phyloP scores from a whole-genome alignment of 2,113 vertebrate species.

The Eulacestoma nigropectus region DNA sequence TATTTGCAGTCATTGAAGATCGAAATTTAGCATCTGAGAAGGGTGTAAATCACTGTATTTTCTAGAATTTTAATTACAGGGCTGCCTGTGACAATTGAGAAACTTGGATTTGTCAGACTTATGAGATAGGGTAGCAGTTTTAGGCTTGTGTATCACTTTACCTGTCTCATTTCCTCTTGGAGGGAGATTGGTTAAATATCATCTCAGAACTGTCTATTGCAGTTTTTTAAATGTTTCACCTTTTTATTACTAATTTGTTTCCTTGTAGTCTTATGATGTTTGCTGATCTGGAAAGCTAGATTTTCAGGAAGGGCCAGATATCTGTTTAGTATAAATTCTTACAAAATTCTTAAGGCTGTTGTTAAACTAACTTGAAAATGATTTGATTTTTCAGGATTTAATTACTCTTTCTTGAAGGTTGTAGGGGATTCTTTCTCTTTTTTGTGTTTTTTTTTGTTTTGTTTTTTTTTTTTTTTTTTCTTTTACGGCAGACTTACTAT shows the following conservation, averaged over 20 bases:
- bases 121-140: background rate
- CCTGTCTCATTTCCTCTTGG: background rate
- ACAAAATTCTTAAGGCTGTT: background rate
- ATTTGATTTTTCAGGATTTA: background rate
- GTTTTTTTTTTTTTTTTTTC: background rate
- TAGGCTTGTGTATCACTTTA: background rate
- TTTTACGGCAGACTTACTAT: background rate
- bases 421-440: background rate
- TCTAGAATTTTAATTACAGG: background rate
- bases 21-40: background rate
- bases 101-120: background rate
- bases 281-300: background rate
- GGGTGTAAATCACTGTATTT: background rate
- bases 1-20: background rate
- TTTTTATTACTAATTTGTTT: background rate
- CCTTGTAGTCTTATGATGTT: background rate
- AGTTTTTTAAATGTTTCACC: background rate
- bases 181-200: background rate
- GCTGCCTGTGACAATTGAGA: background rate
- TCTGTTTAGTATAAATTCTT: background rate
- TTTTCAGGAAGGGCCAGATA: background rate
- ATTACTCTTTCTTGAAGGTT: background rate
- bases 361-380: background rate
- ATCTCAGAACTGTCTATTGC: background rate
- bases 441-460: fast-evolving